phyloP scores from a whole-genome alignment of 2,888 invertebrate genomes.

The Thereva unica region DNA sequence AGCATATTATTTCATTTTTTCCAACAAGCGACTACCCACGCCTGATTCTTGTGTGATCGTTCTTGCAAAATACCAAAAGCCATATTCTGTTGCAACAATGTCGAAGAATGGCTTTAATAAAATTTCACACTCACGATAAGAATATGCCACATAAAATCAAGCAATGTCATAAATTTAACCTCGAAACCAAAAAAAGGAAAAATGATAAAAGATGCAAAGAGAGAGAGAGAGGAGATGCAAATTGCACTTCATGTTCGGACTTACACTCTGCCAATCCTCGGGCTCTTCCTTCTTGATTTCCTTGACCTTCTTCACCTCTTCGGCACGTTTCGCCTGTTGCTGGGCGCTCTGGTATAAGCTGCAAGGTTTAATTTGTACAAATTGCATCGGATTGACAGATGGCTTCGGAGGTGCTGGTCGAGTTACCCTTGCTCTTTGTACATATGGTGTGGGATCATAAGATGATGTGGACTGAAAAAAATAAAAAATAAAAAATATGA shows the following conservation, averaged over 20 bases:
- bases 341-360: constrained; percentile 82
- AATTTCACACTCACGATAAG: no score
- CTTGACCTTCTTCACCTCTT: constrained; percentile 81
- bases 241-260: constrained; percentile 48
- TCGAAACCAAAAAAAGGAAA: background rate
- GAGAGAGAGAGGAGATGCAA: constrained; percentile 10
- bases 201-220: background rate
- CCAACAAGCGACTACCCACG: no score
- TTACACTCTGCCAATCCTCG: constrained; percentile 91
- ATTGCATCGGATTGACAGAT: constrained; percentile 85
- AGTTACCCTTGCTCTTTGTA: constrained; percentile 63
- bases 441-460: constrained; percentile 57
- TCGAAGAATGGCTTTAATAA: no score
- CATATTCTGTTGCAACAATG: no score
- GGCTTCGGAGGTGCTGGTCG: constrained; percentile 80
- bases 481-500: constrained; percentile 25
- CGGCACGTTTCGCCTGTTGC: constrained; percentile 81
- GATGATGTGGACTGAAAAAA: constrained; percentile 55
- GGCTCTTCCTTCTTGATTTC: constrained; percentile 80
- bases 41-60: no score
- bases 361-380: constrained; percentile 86
- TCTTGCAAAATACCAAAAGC: no score
- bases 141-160: background rate
- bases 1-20: no score
- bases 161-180: background rate